Percentiles rank a stretch among this genome's conserved stretches.
Evolutionary conservation across 2,888 invertebrate genomes (phyloP).

Genomic region (Gasteruption jaculator): DNA sequence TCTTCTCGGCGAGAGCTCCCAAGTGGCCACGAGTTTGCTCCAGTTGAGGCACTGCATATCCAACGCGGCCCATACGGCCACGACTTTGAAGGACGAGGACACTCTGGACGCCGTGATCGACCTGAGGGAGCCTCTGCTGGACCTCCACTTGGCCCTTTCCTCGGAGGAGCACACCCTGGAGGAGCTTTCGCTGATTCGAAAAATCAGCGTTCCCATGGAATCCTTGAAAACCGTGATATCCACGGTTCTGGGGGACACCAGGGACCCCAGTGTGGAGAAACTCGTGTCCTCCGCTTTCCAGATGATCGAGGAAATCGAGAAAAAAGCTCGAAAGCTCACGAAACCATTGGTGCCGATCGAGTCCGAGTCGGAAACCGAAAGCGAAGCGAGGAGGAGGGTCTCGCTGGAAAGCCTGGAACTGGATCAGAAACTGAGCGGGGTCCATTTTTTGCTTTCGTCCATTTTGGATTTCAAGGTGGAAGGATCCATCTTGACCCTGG

Average conservation of each 20-base stretch:
- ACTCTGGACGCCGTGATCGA: conserved; percentile 37
- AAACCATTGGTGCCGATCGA: conserved; percentile 16
- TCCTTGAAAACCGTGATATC: conserved; percentile 63
- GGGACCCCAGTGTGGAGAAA: conserved; percentile 24
- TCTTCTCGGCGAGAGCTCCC: conserved; percentile 22
- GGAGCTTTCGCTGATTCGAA: conserved; percentile 57
- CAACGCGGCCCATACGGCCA: conserved; percentile 38
- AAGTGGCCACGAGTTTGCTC: conserved; percentile 31
- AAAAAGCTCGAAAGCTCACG: conserved; percentile 29
- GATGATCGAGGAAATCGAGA: conserved; percentile 36
- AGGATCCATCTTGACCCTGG: conserved; percentile 24
- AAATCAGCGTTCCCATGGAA: conserved; percentile 59
- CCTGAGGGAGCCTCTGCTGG: conserved; percentile 36
- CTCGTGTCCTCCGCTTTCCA: conserved; percentile 28
- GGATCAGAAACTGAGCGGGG: conserved; percentile 32
- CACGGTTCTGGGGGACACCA: conserved; percentile 64
- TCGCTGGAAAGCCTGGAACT: conserved; percentile 28
- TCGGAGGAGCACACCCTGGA: conserved; percentile 46
- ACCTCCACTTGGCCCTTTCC: conserved; percentile 33
- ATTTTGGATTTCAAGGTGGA: conserved; percentile 34
- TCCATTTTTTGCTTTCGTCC: conserved; percentile 37
- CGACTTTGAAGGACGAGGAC: conserved; percentile 36
- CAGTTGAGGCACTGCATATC: conserved; percentile 41
- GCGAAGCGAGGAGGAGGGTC: conserved; percentile 15
- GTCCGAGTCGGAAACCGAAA: conserved; percentile 11